A percentile compares a stretch with the other conserved stretches of the same genome.
Conservation (phyloP, 2,797 vertebrate species). For the Hypotaenidia okinawae region DNA sequence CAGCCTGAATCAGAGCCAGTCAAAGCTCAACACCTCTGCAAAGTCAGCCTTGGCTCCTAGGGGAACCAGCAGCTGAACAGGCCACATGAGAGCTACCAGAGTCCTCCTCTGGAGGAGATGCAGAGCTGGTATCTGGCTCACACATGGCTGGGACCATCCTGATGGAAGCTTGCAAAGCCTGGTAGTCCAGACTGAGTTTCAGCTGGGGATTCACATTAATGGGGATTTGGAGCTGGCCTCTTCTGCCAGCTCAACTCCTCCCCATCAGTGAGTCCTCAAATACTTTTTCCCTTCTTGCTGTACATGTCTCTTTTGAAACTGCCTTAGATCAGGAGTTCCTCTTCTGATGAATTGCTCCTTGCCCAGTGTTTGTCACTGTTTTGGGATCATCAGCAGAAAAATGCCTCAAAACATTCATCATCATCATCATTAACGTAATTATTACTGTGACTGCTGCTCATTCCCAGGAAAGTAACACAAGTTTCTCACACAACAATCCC, state of each 20-base stretch:
- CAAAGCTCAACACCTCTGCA: background rate
- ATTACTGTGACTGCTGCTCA: background rate
- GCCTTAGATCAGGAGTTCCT: background rate
- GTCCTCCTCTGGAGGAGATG: background rate
- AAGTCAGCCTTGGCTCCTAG: background rate
- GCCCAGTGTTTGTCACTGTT: background rate
- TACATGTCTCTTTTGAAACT: background rate
- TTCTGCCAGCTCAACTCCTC: background rate
- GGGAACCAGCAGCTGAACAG: conserved; percentile 6
- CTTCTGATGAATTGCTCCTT: background rate
- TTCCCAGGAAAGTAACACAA: background rate
- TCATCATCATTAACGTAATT: background rate
- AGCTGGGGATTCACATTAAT: fast-evolving
- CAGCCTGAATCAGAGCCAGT: background rate
- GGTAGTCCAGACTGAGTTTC: background rate
- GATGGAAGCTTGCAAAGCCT: background rate
- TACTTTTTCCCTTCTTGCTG: background rate
- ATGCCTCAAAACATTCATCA: background rate
- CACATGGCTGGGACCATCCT: background rate
- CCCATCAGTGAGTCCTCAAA: background rate
- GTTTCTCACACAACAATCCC: background rate
- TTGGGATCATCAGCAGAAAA: background rate
- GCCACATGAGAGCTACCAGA: background rate
- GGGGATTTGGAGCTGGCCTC: background rate
- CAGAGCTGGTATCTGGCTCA: background rate